phyloP scores from a whole-genome alignment of 2,888 invertebrate species.

The Andrena trimmerana region DNA sequence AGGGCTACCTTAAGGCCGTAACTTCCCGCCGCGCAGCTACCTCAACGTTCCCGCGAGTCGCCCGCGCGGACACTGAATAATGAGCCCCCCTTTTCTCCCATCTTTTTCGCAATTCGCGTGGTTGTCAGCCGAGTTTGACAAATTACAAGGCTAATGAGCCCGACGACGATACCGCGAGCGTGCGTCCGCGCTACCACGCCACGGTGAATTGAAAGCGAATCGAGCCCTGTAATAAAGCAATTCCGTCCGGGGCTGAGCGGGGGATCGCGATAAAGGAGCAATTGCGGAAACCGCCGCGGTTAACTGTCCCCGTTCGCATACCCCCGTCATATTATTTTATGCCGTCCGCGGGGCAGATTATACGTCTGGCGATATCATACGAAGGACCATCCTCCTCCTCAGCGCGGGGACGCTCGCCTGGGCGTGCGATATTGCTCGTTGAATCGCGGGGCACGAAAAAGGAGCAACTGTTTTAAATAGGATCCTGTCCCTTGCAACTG shows the following conservation, averaged over 20 bases:
- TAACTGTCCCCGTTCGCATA: constrained; percentile 65
- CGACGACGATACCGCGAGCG: constrained; percentile 7
- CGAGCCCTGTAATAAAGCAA: constrained; percentile 71
- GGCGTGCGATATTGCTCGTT: background rate
- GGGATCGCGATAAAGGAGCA: constrained; percentile 70
- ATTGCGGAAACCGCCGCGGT: constrained; percentile 63
- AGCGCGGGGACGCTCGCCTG: background rate
- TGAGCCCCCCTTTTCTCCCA: background rate
- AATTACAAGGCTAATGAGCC: constrained; percentile 34
- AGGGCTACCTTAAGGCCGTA: constrained; percentile 1
- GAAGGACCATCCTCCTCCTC: constrained; percentile 33
- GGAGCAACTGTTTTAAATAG: background rate
- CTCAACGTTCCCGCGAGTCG: background rate
- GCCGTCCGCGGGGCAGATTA: constrained; percentile 46
- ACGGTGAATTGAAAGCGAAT: constrained; percentile 68
- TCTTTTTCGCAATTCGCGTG: background rate
- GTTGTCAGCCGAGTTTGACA: constrained; percentile 1
- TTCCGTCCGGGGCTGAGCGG: constrained; percentile 56
- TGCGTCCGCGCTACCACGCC: constrained; percentile 7
- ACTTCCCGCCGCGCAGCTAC: constrained; percentile 16
- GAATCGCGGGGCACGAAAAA: background rate
- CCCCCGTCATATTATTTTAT: constrained; percentile 59
- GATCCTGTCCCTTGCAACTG: no score
- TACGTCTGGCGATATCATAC: constrained; percentile 54
- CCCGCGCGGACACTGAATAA: constrained; percentile 13